Base-by-base conservation (phyloP, 2,888 invertebrate species). In the Timandra comae region DNA sequence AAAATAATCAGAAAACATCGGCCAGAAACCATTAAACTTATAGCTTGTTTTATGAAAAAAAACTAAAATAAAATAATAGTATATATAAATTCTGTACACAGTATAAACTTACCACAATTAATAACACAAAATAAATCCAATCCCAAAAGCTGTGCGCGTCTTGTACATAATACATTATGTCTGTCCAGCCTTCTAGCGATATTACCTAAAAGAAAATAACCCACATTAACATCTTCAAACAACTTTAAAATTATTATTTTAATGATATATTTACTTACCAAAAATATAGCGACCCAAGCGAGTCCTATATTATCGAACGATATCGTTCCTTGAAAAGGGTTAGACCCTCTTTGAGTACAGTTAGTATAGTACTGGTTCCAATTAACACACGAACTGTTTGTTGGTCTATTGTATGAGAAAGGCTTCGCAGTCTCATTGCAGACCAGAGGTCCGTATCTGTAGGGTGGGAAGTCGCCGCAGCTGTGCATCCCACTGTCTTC, bases 131-230 rank as follows among this genome's bases (percentile, higher is more conserved):
- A 86, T 99, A 99, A 52, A 99, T 97, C 99, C 99, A 99, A 74
- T 99, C 99, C 99, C 99, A 99, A 81, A 99, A 99, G 47, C 99
- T 99, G 84, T 99, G 99, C 30, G 99, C 98, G 78, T 99, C 99
- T 87, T 99, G 99, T 46, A 99, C 96, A 86, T 98, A 99, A 82
- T 99, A 99, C 99, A 99, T 99, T 51, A 99, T 99, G 71, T 99
- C 99, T 25, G 99, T 98, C 99, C 99, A 99, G 42, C 99, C 99
- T 86, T 99, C 99, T 56, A 99, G 85, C 52, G 98, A 99, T 80
- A 99, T 99, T 27, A 99, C 98, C 98, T 98, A 82, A 32, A 66
- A 68, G 32, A 13, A n/a, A n/a, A 30, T 30, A 39, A 33, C 29
- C 35, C 26, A 35, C 11, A 26, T 12, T 11, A 12, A 10, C 12